Percentiles rank a stretch among this genome's conserved stretches.
Evolutionary conservation across 2,888 invertebrate species (phyloP).

Genomic region (Phoenoteleia sp.): DNA sequence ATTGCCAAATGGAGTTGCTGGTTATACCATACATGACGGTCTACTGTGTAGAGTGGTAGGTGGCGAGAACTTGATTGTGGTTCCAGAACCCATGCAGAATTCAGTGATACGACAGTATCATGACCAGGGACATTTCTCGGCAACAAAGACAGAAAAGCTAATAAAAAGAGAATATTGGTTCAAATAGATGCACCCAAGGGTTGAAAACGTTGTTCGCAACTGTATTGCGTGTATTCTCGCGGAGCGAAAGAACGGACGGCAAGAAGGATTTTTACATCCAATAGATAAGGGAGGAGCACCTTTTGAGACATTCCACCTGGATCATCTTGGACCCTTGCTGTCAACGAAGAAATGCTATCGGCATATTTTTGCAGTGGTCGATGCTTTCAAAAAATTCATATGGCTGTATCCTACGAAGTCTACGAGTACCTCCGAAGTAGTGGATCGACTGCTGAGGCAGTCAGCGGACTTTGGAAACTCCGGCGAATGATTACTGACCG

Average conservation of each 20-base stretch:
- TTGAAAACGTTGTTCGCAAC: constrained; percentile 47
- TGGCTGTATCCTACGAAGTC: not conserved
- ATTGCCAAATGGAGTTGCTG: too few relatives aligned
- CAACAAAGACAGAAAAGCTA: constrained; percentile 56
- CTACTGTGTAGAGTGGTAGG: too few relatives aligned
- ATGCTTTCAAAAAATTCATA: not conserved
- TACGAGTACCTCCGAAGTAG: not conserved
- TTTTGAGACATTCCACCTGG: not conserved
- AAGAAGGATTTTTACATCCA: constrained; percentile 53
- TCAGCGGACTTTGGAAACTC: too few relatives aligned
- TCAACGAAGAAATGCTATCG: not conserved
- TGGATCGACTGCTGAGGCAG: too few relatives aligned
- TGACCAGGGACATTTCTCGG: constrained; percentile 63
- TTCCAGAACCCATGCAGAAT: too few relatives aligned
- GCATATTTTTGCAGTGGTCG: not conserved
- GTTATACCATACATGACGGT: too few relatives aligned
- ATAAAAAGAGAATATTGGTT: constrained; percentile 62
- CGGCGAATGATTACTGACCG: too few relatives aligned
- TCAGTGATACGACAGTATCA: too few relatives aligned
- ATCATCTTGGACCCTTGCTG: not conserved
- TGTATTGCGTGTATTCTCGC: constrained; percentile 68
- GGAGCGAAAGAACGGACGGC: constrained; percentile 59
- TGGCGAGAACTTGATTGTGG: too few relatives aligned
- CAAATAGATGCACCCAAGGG: constrained; percentile 26
- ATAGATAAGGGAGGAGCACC: constrained; percentile 57